Conservation (phyloP, 2,888 invertebrate species). For the Phortica okadai region DNA sequence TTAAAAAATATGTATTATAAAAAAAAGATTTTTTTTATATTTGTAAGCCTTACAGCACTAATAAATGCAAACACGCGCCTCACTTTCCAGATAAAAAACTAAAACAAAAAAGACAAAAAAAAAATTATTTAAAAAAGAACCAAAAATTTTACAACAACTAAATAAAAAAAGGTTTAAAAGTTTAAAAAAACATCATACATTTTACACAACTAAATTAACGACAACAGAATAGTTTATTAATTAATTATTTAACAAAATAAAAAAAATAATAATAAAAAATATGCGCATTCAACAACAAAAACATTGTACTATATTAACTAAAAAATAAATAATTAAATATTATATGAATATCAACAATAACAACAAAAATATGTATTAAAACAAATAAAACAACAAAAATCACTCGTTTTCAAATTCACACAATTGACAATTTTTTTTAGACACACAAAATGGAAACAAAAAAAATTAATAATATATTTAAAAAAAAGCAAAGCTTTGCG, state of each 20-base stretch:
- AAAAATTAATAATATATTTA: too few species aligned
- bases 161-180: neutral
- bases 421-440: too few species aligned
- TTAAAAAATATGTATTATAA: too few species aligned
- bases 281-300: conserved; percentile 33
- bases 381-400: too few species aligned
- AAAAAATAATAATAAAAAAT: neutral
- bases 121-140: neutral
- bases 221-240: too few species aligned
- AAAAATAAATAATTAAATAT: conserved; percentile 7
- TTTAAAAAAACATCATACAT: neutral
- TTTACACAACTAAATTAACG: too few species aligned
- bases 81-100: neutral
- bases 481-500: too few species aligned
- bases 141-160: conserved; percentile 5
- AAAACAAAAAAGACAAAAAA: neutral
- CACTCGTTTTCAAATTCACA: too few species aligned
- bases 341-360: neutral
- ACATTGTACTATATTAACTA: neutral
- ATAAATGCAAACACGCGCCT: too few species aligned
- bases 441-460: too few species aligned
- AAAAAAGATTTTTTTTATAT: too few species aligned
- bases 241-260: conserved; percentile 14
- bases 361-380: neutral
- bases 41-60: too few species aligned